These are phyloP conservation scores for Paragorgia papillata DNA, from an alignment of 92 coral and sea anemone genomes.

Conservation along the genomic window DNA sequence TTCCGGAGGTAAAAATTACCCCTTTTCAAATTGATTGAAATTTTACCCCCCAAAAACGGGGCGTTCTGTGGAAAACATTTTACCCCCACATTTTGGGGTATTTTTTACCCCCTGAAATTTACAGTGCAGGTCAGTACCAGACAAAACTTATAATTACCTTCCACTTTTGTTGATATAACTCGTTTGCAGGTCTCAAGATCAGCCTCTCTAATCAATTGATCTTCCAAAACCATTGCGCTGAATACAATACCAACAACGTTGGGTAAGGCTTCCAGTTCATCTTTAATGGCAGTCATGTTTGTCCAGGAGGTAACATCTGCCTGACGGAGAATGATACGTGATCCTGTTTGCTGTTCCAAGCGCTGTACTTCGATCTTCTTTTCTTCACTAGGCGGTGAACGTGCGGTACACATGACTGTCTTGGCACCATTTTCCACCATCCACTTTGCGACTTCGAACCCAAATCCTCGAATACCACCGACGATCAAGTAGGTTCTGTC, in stretches of 20 bases:
- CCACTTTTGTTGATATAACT: constrained; percentile 71
- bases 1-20: no score
- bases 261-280: constrained; percentile 55
- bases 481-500: constrained; percentile 66
- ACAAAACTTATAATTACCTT: no score
- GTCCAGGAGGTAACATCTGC: constrained; percentile 60
- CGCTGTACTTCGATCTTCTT: constrained; percentile 52
- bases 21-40: no score
- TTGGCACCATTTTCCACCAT: constrained; percentile 42
- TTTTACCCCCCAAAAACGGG: no score
- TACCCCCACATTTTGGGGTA: no score
- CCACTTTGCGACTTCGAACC: constrained; percentile 73
- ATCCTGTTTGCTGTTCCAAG: constrained; percentile 57
- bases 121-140: neutral
- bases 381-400: constrained; percentile 1
- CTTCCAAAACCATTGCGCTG: constrained; percentile 76
- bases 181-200: constrained; percentile 47
- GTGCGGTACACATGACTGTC: no score
- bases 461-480: constrained; percentile 73
- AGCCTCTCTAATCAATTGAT: constrained; percentile 56
- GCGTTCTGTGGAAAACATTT: no score
- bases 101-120: no score
- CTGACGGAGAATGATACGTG: constrained; percentile 55
- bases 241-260: constrained; percentile 65
- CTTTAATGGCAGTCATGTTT: constrained; percentile 10